These are phyloP conservation scores for Drosophila repleta DNA, from an alignment of 1,140 invertebrate genomes.

Conservation along the genomic window DNA sequence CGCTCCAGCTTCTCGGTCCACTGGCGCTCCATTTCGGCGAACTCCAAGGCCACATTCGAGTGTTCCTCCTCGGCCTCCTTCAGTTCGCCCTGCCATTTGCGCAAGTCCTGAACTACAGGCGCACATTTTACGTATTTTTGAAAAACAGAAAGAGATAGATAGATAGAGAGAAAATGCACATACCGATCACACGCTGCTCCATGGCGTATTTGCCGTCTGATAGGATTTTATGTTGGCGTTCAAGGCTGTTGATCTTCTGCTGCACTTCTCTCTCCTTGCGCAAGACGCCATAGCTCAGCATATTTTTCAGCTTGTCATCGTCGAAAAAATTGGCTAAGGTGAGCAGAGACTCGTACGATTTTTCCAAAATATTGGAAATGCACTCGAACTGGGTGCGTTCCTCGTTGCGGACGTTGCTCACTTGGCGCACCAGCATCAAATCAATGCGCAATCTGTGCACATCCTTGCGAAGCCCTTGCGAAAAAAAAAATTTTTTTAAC, in stretches of 20 bases:
- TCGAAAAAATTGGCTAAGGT: not conserved
- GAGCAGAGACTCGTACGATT: not conserved
- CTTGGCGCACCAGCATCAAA: constrained; percentile 6
- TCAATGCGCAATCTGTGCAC: constrained; percentile 7
- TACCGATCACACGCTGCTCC: constrained; percentile 25
- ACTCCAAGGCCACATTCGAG: not conserved
- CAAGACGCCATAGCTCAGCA: not conserved
- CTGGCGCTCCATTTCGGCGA: not conserved
- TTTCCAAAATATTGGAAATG: not conserved
- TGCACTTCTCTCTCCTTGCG: constrained; percentile 23
- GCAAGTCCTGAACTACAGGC: constrained; percentile 21
- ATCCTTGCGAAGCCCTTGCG: constrained; percentile 9
- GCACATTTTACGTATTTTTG: not conserved
- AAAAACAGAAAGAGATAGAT: too few species aligned
- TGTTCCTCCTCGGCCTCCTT: not conserved
- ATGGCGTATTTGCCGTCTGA: not conserved
- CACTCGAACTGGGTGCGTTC: not conserved
- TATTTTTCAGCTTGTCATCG: constrained; percentile 9
- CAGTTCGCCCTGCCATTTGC: constrained; percentile 9
- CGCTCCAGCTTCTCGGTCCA: constrained; percentile 18
- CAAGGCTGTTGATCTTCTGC: not conserved
- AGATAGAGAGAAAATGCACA: too few species aligned
- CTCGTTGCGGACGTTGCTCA: not conserved
- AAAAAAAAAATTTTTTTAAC: too few species aligned
- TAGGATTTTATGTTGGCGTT: not conserved